Conservation (phyloP, 2,113 vertebrate genomes). For the Takifugu flavidus region DNA sequence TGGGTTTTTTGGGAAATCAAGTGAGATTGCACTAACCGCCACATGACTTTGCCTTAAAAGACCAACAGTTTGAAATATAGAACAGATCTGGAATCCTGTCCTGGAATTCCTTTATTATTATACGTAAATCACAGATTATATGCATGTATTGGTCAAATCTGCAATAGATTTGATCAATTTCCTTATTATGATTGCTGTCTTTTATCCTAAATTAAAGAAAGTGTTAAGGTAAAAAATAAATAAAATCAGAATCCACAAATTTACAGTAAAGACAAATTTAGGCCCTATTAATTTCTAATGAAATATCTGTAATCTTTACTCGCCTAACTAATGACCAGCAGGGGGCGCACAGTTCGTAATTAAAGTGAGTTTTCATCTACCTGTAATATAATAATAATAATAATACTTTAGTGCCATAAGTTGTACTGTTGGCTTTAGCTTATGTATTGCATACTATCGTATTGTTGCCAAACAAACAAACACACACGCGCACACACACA, state of each 20-base stretch:
- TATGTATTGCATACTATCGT: slow-evolving; percentile 1
- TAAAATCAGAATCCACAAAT: too few species aligned
- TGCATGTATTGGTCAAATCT: too few species aligned
- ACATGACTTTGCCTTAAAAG: slow-evolving; percentile 51
- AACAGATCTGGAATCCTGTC: slow-evolving; percentile 24
- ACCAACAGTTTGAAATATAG: slow-evolving; percentile 16
- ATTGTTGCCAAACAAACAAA: neutral
- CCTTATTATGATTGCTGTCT: too few species aligned
- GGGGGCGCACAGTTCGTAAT: neutral
- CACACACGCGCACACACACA: slow-evolving; percentile 5
- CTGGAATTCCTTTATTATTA: too few species aligned
- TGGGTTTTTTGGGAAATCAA: neutral
- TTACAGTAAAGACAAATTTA: too few species aligned
- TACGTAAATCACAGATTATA: too few species aligned
- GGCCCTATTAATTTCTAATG: too few species aligned
- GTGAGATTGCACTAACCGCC: slow-evolving; percentile 52
- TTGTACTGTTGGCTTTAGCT: too few species aligned
- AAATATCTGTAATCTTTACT: too few species aligned
- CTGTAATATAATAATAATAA: neutral
- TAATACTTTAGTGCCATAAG: slow-evolving; percentile 7
- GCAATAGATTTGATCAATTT: too few species aligned
- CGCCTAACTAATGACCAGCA: slow-evolving; percentile 2
- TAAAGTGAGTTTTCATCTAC: neutral
- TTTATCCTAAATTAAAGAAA: too few species aligned
- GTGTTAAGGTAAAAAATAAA: neutral